These are phyloP conservation scores for Pyxicephalus adspersus DNA, from an alignment of 2,113 vertebrate species.

Conservation along the genomic window DNA sequence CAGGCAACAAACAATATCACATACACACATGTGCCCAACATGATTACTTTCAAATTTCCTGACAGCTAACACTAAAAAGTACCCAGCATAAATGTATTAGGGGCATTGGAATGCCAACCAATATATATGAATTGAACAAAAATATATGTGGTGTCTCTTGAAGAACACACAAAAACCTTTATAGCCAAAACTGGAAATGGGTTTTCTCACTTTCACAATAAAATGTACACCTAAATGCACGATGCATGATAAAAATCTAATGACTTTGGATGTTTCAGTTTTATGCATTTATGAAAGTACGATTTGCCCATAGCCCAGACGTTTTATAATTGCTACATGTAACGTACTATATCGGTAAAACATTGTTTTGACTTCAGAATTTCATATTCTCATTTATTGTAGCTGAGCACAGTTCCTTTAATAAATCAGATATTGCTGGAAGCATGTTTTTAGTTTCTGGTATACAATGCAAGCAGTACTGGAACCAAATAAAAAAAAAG, in stretches of 20 bases:
- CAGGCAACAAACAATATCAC: too few species aligned
- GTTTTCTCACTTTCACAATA: too few species aligned
- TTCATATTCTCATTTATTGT: neutral
- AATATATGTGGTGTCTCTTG: too few species aligned
- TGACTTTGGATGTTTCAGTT: neutral
- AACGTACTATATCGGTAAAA: neutral
- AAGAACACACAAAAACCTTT: too few species aligned
- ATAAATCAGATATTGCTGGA: slow-evolving; percentile 1
- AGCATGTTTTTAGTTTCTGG: neutral
- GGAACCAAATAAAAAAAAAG: neutral
- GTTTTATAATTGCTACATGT: slow-evolving; percentile 1
- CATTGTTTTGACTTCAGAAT: neutral
- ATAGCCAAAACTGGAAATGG: too few species aligned
- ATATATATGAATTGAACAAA: too few species aligned
- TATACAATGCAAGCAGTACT: neutral
- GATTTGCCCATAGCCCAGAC: neutral
- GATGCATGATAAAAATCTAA: neutral
- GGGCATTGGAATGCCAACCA: too few species aligned
- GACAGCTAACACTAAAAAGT: too few species aligned
- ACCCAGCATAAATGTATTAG: too few species aligned
- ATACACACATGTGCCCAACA: too few species aligned
- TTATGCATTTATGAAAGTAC: neutral
- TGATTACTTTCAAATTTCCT: too few species aligned
- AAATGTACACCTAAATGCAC: too few species aligned
- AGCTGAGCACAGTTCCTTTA: slow-evolving; percentile 12